A percentile compares a stretch with the other conserved stretches of the same genome.
phyloP scores from a whole-genome alignment of 1,140 invertebrate species.

The Macrosteles quadrilineatus region DNA sequence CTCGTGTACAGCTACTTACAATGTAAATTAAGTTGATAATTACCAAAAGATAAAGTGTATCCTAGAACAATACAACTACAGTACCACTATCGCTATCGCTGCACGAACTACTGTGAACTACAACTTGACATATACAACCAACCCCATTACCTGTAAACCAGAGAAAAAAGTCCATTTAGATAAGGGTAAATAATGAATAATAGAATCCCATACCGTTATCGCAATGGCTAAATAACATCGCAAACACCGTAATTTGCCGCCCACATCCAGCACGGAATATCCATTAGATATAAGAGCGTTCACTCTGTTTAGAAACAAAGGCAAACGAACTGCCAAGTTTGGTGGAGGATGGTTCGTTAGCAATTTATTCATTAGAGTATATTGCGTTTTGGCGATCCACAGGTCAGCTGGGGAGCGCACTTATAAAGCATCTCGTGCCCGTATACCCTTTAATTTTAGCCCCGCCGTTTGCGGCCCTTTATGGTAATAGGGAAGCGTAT shows the following conservation, averaged over 20 bases:
- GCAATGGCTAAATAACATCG: too few species aligned
- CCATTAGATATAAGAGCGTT: slow-evolving; percentile 6
- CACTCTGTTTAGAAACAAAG: slow-evolving; percentile 10
- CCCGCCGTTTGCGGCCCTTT: neutral
- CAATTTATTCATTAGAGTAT: slow-evolving; percentile 14
- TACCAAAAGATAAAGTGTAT: too few species aligned
- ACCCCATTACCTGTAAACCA: too few species aligned
- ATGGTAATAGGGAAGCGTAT: slow-evolving; percentile 6
- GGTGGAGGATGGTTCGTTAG: neutral
- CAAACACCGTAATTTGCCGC: neutral
- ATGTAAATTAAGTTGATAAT: too few species aligned
- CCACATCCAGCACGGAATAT: neutral
- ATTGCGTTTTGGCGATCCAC: neutral
- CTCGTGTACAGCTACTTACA: too few species aligned
- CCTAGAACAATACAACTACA: too few species aligned
- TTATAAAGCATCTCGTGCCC: neutral
- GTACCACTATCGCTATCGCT: too few species aligned
- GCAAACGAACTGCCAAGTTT: slow-evolving; percentile 7
- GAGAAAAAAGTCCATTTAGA: too few species aligned
- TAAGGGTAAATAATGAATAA: too few species aligned
- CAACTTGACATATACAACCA: too few species aligned
- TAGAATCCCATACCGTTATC: too few species aligned
- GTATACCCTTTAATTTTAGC: slow-evolving; percentile 5
- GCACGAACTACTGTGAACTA: too few species aligned
- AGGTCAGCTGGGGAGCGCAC: neutral